A percentile compares a stretch with the other conserved stretches of the same genome.
phyloP scores from a whole-genome alignment of 2,888 invertebrate species.

The Aleiodes testaceus region DNA sequence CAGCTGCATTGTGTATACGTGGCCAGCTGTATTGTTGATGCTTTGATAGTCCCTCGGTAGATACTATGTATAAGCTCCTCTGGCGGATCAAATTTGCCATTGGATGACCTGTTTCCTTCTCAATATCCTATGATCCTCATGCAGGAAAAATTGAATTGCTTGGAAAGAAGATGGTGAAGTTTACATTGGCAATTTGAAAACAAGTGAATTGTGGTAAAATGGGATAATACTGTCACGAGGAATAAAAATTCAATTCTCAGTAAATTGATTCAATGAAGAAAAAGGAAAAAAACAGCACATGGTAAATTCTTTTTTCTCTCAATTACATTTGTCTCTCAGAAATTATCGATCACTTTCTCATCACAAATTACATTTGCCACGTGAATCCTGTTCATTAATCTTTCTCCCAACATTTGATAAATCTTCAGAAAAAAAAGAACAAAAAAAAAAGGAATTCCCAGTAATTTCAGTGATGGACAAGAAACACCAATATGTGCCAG shows the following conservation, averaged over 20 bases:
- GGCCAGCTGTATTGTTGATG: conserved; percentile 19
- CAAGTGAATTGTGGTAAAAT: conserved; percentile 6
- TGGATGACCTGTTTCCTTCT: conserved; percentile 27
- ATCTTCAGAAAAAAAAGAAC: neutral
- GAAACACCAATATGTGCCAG: neutral
- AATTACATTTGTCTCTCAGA: no score
- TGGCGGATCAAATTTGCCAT: conserved; percentile 23
- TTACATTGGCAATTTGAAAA: conserved; percentile 18
- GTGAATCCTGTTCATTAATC: neutral
- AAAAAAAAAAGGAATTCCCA: neutral
- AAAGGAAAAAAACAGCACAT: no score
- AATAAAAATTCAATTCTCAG: neutral
- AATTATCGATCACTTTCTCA: no score
- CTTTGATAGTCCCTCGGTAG: conserved; percentile 15
- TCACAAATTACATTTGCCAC: neutral
- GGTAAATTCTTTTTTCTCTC: no score
- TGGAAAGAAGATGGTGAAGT: neutral
- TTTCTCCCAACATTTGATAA: conserved; percentile 2
- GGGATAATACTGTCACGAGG: neutral
- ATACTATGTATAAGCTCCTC: conserved; percentile 2
- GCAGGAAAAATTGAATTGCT: conserved; percentile 14
- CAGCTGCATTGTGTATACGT: conserved; percentile 14
- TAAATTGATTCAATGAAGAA: no score
- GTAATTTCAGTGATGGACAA: neutral
- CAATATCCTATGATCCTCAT: conserved; percentile 16